Conservation (phyloP, 2,888 invertebrate species). For the Xestia ashworthii region DNA sequence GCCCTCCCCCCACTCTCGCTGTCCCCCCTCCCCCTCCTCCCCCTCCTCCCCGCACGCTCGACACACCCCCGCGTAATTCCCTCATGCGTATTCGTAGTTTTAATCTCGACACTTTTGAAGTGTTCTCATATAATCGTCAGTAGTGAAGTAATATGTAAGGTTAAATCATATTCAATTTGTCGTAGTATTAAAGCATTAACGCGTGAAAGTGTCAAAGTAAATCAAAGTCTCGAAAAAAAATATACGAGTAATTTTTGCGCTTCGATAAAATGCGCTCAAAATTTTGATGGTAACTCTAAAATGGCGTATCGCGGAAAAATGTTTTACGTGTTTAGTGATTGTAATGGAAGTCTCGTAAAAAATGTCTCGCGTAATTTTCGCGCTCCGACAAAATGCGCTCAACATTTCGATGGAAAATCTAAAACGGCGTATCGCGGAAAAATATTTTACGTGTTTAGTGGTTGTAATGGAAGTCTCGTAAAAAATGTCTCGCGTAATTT, state of each 20-base stretch:
- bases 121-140: conserved; percentile 49
- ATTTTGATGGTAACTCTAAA: not conserved
- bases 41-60: conserved; percentile 72
- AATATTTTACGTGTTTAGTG: conserved; percentile 5
- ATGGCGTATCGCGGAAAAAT: not conserved
- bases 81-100: conserved; percentile 41
- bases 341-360: not conserved
- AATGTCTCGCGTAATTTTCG: not conserved
- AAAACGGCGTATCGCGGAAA: not conserved
- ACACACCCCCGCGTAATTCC: conserved; percentile 49
- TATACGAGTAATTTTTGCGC: conserved; percentile 5
- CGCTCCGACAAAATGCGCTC: conserved; percentile 1
- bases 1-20: conserved; percentile 66
- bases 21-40: conserved; percentile 66
- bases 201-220: conserved; percentile 41
- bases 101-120: conserved; percentile 59
- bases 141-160: conserved; percentile 54
- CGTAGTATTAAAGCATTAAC: conserved; percentile 37
- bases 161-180: conserved; percentile 55
- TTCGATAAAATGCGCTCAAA: conserved; percentile 1
- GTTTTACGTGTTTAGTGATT: conserved; percentile 6
- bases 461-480: not conserved
- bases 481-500: not conserved
- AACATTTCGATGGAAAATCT: not conserved
- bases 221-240: not conserved